Base-by-base conservation (phyloP, 2,888 invertebrate species). In the Agrotis segetum region DNA sequence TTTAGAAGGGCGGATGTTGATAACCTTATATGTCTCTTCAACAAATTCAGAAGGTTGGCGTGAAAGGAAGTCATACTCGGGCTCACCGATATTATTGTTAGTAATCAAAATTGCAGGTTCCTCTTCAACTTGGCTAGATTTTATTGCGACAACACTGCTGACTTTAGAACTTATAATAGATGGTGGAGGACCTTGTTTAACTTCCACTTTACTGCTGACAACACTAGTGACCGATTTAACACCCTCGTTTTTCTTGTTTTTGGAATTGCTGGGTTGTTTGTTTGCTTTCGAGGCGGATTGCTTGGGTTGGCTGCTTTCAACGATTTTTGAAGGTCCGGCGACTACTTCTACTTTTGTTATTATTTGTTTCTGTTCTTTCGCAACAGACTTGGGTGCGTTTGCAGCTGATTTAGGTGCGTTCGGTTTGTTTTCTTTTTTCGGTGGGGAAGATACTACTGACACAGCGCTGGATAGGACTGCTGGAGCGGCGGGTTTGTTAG, bases 41-140 rank as follows among this genome's bases (percentile, higher is more conserved):
- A 98, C 97, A 82, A 98, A 97, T 92, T 98, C 98, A 13, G 98
- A 97, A 0, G 98, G 98, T 88, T 98, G 98, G 52, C 98, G 97
- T 11, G 98, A 98, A 5, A 98, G 96, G 88, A 98, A 98, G 90
- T 98, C 98, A 88, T 98, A 98, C 93, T 98, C 98, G 0, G 98
- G 98, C 79, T 98, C 98, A 29, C 97, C 98, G 52, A 98, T 96
- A 87, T 98, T 97, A 87, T 98, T 98, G 73, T 98, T 97, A 17
- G 97, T 95, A 40, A 97, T 95, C 61, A 97, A 91, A 56, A 97
- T 96, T 19, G 97, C 97, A 74, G 97, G 97, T 82, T 97, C 97
- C 63, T 97, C 96, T 55, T 94, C 92, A 52, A 84, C 74, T 85
- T 91, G 88, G 82, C 92, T 91, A 2, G 96, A 94, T 84, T 96